A percentile compares a stretch with the other conserved stretches of the same genome.
Conservation (phyloP, 2,888 invertebrate genomes). For the Heteromyza rotundicornis region DNA sequence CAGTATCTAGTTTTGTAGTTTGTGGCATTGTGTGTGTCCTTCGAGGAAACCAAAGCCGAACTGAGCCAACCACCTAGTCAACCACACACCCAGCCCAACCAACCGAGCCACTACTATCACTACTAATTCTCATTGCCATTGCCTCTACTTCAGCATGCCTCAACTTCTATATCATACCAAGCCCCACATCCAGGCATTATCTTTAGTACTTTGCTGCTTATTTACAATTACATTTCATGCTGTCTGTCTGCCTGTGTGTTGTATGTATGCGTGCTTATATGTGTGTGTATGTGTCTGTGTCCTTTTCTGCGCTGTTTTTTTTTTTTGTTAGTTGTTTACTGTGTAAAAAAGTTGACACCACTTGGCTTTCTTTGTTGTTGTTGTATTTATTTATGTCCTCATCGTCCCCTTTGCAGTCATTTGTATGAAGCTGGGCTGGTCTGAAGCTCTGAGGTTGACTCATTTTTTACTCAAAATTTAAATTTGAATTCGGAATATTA, state of each 20-base stretch:
- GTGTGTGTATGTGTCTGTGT: background rate
- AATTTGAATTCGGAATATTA: background rate
- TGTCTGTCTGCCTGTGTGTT: background rate
- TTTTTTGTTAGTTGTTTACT: background rate
- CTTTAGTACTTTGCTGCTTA: slow-evolving; percentile 10
- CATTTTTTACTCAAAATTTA: background rate
- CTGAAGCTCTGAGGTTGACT: background rate
- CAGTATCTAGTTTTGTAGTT: background rate
- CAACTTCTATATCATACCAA: background rate
- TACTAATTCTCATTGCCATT: no score
- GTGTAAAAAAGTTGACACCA: background rate
- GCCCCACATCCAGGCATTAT: background rate
- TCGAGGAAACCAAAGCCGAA: no score
- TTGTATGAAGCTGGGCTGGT: no score
- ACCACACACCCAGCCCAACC: no score
- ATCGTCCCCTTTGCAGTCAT: background rate
- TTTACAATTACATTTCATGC: slow-evolving; percentile 11
- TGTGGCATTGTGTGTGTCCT: background rate
- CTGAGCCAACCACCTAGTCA: no score
- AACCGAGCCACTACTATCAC: no score
- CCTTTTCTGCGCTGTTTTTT: background rate
- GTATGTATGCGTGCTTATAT: background rate
- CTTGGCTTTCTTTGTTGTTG: background rate
- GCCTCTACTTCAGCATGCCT: background rate
- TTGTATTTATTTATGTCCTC: no score